A percentile compares a stretch with the other conserved stretches of the same genome.
Evolutionary conservation across 2,797 vertebrate species (phyloP).

Genomic region (Sciurus carolinensis): DNA sequence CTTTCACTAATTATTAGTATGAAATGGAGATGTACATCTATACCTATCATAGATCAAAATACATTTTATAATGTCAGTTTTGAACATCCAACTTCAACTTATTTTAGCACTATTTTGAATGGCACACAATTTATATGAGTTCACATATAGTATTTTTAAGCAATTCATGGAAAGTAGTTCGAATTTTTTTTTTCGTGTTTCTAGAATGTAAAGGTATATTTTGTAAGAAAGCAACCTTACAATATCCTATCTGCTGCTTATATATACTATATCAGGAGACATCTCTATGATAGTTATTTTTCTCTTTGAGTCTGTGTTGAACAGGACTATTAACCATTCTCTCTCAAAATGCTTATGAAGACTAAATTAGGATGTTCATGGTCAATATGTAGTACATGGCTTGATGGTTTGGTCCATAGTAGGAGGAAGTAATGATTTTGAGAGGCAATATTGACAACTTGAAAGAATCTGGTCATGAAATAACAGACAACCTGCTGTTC

Average conservation of each 20-base stretch:
- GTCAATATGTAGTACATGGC: not conserved
- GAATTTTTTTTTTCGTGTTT: not conserved
- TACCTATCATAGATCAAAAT: not conserved
- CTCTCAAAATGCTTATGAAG: not conserved
- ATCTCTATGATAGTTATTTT: not conserved
- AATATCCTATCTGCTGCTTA: not conserved
- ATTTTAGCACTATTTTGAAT: conserved; percentile 28
- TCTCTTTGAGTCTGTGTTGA: not conserved
- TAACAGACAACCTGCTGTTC: not conserved
- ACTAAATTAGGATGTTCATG: not conserved
- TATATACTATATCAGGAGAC: not conserved
- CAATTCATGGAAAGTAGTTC: not conserved
- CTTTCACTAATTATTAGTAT: not conserved
- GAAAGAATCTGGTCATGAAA: not conserved
- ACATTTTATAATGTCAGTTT: not conserved
- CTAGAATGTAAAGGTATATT: not conserved
- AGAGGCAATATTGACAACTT: not conserved
- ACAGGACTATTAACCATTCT: not conserved
- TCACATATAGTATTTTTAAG: not conserved
- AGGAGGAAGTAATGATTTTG: not conserved
- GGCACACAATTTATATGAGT: not conserved
- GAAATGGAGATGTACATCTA: not conserved
- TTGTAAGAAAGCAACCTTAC: not conserved
- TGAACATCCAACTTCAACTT: not conserved
- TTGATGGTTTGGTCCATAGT: not conserved